Percentiles rank a stretch among this genome's conserved stretches.
phyloP scores from a whole-genome alignment of 2,113 vertebrate species.

The Ciconia stormi region DNA sequence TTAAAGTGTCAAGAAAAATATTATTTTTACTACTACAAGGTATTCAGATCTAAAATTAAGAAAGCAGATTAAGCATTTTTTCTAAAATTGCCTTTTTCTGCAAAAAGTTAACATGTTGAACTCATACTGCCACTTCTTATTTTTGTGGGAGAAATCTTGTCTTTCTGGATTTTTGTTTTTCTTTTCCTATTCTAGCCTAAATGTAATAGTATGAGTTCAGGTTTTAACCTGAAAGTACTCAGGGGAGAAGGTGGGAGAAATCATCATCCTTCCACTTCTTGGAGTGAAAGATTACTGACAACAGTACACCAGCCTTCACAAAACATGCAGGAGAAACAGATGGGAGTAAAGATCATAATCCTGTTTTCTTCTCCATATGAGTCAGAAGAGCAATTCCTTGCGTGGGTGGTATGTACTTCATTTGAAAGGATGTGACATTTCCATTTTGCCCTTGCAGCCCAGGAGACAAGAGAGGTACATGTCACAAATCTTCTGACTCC shows the following conservation, averaged over 20 bases:
- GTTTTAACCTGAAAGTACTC: neutral
- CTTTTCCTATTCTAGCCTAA: neutral
- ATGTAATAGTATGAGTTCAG: neutral
- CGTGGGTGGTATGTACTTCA: neutral
- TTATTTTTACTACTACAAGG: neutral
- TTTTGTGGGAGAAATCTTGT: neutral
- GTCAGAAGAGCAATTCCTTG: neutral
- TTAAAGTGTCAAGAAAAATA: neutral
- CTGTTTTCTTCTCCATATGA: neutral
- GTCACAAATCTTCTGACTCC: neutral
- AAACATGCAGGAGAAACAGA: neutral
- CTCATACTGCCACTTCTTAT: neutral
- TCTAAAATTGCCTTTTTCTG: neutral
- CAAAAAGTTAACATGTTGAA: neutral
- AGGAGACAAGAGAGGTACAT: neutral
- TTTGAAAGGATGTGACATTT: neutral
- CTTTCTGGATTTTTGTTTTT: neutral
- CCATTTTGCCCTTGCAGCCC: neutral
- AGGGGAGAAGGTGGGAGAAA: neutral
- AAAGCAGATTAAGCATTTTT: neutral
- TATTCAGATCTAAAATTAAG: neutral
- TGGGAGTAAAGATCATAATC: neutral
- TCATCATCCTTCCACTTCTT: neutral
- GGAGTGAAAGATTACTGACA: neutral
- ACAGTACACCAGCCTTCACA: neutral